phyloP scores from a whole-genome alignment of 2,888 invertebrate genomes.

The Julus scandinavius region DNA sequence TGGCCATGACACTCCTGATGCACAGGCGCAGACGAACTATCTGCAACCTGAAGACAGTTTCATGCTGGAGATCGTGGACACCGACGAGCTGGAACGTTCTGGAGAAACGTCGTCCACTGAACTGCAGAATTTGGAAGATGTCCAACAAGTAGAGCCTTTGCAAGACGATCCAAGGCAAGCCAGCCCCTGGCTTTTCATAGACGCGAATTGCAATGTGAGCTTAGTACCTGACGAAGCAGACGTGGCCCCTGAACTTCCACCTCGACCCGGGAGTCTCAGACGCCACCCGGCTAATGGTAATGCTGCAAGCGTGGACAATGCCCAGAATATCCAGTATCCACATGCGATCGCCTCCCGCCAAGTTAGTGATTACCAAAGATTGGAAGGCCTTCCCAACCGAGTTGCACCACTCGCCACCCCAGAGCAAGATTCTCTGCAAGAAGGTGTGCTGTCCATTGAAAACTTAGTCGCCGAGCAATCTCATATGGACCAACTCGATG shows the following conservation, averaged over 20 bases:
- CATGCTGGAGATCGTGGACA: slow-evolving; percentile 60
- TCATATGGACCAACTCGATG: slow-evolving; percentile 19
- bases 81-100: slow-evolving; percentile 59
- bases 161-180: neutral
- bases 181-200: slow-evolving; percentile 50
- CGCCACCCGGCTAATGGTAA: slow-evolving; percentile 39
- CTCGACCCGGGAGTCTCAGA: neutral
- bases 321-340: neutral
- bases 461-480: slow-evolving; percentile 65
- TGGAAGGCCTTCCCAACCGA: slow-evolving; percentile 50
- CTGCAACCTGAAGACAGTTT: slow-evolving; percentile 60
- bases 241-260: neutral
- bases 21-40: neutral
- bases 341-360: neutral
- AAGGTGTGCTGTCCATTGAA: slow-evolving; percentile 70
- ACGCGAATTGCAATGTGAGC: slow-evolving; percentile 47
- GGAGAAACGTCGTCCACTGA: slow-evolving; percentile 44
- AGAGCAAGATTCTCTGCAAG: slow-evolving; percentile 73
- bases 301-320: neutral
- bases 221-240: slow-evolving; percentile 32
- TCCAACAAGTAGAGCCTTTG: neutral
- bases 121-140: neutral
- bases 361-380: neutral
- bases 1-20: slow-evolving; percentile 37
- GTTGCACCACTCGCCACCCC: slow-evolving; percentile 73